Conservation (phyloP, 1,140 invertebrate species). For the Drosophila bipectinata region DNA sequence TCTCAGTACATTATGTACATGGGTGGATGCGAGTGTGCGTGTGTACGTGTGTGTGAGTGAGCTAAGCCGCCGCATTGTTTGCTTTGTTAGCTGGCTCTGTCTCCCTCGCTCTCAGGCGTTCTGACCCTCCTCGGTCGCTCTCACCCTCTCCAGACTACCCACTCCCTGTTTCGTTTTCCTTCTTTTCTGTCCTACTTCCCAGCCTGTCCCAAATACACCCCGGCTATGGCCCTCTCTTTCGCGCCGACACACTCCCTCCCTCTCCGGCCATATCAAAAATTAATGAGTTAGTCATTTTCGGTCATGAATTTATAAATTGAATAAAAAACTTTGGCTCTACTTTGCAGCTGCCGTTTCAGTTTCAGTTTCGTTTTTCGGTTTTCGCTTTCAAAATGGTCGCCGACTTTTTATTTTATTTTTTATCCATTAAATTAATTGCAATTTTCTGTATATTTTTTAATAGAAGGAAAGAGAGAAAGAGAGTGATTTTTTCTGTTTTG, state of each 20-base stretch:
- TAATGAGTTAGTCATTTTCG: constrained; percentile 81
- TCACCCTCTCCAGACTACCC: constrained; percentile 6
- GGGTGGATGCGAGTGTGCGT: constrained; percentile 21
- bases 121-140: not conserved
- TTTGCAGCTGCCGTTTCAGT: constrained; percentile 64
- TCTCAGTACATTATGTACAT: constrained; percentile 20
- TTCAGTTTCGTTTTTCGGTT: constrained; percentile 19
- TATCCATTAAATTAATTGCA: constrained; percentile 67
- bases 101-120: constrained; percentile 1
- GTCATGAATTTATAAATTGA: constrained; percentile 81
- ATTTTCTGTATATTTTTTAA: constrained; percentile 32
- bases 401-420: constrained; percentile 24
- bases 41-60: constrained; percentile 44
- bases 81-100: constrained; percentile 37
- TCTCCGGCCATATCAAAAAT: constrained; percentile 68
- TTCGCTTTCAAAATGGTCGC: constrained; percentile 66
- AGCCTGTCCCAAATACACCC: constrained; percentile 41
- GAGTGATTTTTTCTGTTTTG: not conserved
- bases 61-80: constrained; percentile 79
- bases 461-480: not conserved
- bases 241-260: constrained; percentile 15
- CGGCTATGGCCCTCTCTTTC: constrained; percentile 1
- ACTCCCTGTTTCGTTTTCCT: constrained; percentile 9
- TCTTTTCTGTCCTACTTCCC: not conserved
- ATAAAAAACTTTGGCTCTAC: constrained; percentile 69